Evolutionary conservation across 2,113 vertebrate species (phyloP).

Genomic region (Dryoscopus gambensis): DNA sequence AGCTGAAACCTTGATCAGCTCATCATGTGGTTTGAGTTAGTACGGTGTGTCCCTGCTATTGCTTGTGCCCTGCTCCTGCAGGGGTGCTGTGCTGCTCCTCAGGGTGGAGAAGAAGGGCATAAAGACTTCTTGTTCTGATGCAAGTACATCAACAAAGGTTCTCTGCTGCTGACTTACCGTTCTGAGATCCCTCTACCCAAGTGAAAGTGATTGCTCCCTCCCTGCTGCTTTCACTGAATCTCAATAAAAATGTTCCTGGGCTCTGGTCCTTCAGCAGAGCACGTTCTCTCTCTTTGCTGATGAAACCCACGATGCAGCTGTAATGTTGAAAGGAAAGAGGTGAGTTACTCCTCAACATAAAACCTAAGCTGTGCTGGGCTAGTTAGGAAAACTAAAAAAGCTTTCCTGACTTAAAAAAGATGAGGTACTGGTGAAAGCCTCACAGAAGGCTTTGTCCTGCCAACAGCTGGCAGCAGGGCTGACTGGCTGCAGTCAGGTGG

Average conservation of each 20-base stretch:
- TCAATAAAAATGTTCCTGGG: slow-evolving; percentile 89
- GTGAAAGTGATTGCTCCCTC: slow-evolving; percentile 98
- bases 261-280: slow-evolving; percentile 80
- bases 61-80: not conserved
- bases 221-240: slow-evolving; percentile 94
- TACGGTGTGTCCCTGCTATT: accelerated
- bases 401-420: not conserved
- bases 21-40: not conserved
- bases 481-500: not conserved
- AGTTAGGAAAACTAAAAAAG: not conserved
- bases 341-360: not conserved
- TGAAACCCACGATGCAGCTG: slow-evolving; percentile 94
- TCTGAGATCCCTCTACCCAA: slow-evolving; percentile 87
- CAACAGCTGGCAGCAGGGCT: not conserved
- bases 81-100: not conserved
- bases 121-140: not conserved
- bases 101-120: not conserved
- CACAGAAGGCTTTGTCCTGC: not conserved
- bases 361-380: not conserved
- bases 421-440: not conserved
- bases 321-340: not conserved
- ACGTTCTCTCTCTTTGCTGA: slow-evolving; percentile 91
- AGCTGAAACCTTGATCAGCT: not conserved
- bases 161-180: slow-evolving; percentile 66
- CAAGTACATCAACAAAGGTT: not conserved